Evolutionary conservation across 2,888 invertebrate species (phyloP), one percentile per base, ranked within the genome.

Genomic region (Congeria kusceri): DNA sequence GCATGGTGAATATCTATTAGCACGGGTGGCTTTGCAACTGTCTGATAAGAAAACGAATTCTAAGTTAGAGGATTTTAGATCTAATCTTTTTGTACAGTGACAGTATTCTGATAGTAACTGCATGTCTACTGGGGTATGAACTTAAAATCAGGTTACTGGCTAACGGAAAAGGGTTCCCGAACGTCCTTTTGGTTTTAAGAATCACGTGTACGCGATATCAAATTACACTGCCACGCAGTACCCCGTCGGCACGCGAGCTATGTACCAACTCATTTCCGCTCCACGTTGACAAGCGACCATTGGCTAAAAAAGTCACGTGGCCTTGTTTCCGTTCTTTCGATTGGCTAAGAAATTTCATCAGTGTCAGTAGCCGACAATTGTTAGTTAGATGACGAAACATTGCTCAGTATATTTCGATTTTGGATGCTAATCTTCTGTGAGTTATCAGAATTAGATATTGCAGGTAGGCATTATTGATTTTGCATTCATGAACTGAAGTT

Each of bases 261-360:
- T 62, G 47, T 46, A 39, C 53, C 75, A 63, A 67, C 74, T 74
- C 70, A 83, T 59, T 73, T 81, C 83, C 79, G 75, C 74, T 80
- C 83, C 85, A 85, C 85, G 85, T 83, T 76, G 81, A 81, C 77
- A 77, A 63, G 67, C 68, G 46, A 71, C 77, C 58, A 85, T 85
- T 85, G 81, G 85, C 9, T 67, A 18, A 62, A 29, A 18, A 4
- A 53, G 62, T 59, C 79, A 81, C 69, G 71, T 83, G 85, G 57
- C 28, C 20, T 13, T 28, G 62, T 71, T 64, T 32, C 29, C 47
- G 27, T 11, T 39, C 20, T 25, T 74, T 47, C 73, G 39, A 81
- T 77, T 81, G 84, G 81, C 20, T 67, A 25, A 39, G 39, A 39
- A 27, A 56, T 15, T 49, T 58, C 25, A 72, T 72, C 71, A 58